Percentiles rank a stretch among this genome's conserved stretches.
These are phyloP conservation scores for Azorinus chamasolen DNA, from an alignment of 2,888 invertebrate genomes.

Conservation along the genomic window DNA sequence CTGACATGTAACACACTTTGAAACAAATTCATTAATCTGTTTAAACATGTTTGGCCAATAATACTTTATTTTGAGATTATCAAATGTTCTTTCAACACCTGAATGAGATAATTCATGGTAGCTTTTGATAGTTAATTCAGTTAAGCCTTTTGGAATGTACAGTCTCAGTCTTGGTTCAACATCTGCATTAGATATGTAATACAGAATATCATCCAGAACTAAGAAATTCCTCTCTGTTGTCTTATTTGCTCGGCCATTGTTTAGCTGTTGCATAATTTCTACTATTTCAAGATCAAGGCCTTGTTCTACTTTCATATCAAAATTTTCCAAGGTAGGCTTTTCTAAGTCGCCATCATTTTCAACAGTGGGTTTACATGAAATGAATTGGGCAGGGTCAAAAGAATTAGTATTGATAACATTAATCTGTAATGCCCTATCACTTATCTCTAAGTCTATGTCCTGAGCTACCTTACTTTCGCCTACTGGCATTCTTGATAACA, in stretches of 20 bases:
- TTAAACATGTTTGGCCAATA: conserved; percentile 45
- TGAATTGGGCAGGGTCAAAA: background rate
- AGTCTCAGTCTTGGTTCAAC: conserved; percentile 32
- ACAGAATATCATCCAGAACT: conserved; percentile 39
- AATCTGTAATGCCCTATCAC: background rate
- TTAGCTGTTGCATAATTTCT: background rate
- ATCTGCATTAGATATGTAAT: conserved; percentile 48
- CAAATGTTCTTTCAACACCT: conserved; percentile 5
- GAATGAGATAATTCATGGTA: background rate
- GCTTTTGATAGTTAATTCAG: background rate
- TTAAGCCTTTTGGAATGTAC: background rate
- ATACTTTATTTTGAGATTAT: conserved; percentile 6
- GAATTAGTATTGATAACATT: background rate
- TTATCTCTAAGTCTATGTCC: background rate
- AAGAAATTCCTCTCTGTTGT: conserved; percentile 20
- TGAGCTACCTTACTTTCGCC: background rate
- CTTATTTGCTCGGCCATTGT: conserved; percentile 1
- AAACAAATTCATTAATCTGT: conserved; percentile 35
- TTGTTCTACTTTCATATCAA: conserved; percentile 1
- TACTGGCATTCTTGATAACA: background rate
- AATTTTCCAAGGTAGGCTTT: background rate
- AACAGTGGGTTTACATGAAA: background rate
- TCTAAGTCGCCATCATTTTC: background rate
- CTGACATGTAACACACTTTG: conserved; percentile 37
- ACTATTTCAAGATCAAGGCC: background rate